Evolutionary conservation across 1,140 invertebrate species (phyloP).

Genomic region (Charaxes varanes): DNA sequence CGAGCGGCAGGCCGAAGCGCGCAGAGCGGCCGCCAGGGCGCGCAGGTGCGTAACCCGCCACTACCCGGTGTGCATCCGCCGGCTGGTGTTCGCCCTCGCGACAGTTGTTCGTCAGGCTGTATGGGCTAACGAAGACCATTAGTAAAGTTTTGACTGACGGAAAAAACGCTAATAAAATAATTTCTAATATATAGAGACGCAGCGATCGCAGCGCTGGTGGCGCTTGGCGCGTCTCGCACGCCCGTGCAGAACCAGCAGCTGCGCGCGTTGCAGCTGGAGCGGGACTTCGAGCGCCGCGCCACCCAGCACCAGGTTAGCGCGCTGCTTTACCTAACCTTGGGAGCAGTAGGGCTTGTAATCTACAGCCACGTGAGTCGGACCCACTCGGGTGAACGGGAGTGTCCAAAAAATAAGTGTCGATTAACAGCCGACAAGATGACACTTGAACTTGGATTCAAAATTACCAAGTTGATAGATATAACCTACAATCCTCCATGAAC

Average conservation of each 20-base stretch:
- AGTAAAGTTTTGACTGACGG: no score
- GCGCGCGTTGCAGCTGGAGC: slow-evolving; percentile 86
- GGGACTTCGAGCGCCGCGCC: slow-evolving; percentile 91
- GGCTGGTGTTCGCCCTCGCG: neutral
- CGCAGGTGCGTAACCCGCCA: slow-evolving; percentile 40
- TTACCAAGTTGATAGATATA: no score
- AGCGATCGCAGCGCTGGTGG: slow-evolving; percentile 85
- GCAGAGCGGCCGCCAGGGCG: slow-evolving; percentile 79
- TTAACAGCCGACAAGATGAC: no score
- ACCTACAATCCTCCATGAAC: no score
- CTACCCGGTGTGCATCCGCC: neutral
- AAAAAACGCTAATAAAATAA: no score
- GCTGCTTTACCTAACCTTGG: neutral
- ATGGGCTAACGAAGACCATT: no score
- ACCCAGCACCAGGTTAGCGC: slow-evolving; percentile 84
- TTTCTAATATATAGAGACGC: slow-evolving; percentile 86
- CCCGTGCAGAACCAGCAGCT: slow-evolving; percentile 91
- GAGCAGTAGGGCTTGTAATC: neutral
- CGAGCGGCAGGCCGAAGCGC: slow-evolving; percentile 84
- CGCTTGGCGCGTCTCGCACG: slow-evolving; percentile 76
- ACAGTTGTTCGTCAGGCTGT: no score
- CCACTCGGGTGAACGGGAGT: no score
- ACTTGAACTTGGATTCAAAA: no score
- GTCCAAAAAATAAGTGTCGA: no score
- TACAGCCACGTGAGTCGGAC: no score